Evolutionary conservation across 1,140 invertebrate genomes (phyloP).

Genomic region (Arion vulgaris): DNA sequence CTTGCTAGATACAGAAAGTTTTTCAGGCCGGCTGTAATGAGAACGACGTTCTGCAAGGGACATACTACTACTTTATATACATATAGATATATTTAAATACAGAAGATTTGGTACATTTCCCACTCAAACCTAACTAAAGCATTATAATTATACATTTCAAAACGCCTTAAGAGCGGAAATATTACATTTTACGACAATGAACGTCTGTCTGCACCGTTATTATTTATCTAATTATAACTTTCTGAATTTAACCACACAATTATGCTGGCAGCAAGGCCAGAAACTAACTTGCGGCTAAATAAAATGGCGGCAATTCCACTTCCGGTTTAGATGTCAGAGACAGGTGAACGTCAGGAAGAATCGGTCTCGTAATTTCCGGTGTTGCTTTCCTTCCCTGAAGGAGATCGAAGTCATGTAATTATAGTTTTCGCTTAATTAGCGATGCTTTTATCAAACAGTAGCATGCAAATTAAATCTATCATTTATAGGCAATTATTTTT

Average conservation of each 20-base stretch:
- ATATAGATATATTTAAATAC: too few species aligned
- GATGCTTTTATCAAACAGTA: neutral
- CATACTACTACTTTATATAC: too few species aligned
- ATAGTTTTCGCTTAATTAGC: slow-evolving; percentile 14
- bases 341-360: slow-evolving; percentile 1
- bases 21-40: too few species aligned
- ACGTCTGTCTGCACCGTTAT: neutral
- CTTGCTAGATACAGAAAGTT: too few species aligned
- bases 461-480: neutral
- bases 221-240: neutral
- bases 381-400: neutral
- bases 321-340: slow-evolving; percentile 11
- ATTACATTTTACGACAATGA: neutral
- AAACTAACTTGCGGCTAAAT: neutral
- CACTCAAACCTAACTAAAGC: too few species aligned
- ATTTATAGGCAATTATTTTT: neutral
- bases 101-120: too few species aligned
- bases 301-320: neutral
- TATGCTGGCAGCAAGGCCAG: neutral
- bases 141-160: too few species aligned
- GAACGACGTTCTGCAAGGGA: too few species aligned
- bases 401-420: slow-evolving; percentile 8
- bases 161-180: neutral
- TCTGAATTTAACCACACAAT: neutral
- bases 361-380: slow-evolving; percentile 11